Evolutionary conservation across 2,797 vertebrate species (phyloP).

Genomic region (Myotis pilosus): DNA sequence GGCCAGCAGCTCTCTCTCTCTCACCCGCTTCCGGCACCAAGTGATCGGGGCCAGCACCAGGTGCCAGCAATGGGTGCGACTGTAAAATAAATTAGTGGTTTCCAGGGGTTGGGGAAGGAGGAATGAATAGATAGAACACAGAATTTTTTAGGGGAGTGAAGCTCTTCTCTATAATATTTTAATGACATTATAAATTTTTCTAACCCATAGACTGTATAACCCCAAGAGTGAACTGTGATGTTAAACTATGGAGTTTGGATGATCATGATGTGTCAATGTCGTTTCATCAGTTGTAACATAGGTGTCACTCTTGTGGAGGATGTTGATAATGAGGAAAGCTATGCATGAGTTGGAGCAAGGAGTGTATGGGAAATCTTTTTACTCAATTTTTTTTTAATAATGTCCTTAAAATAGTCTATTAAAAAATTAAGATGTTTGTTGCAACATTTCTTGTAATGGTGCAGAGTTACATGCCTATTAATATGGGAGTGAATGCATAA

Average conservation of each 20-base stretch:
- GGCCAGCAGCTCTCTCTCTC: too few relatives aligned
- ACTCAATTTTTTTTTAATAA: neutral
- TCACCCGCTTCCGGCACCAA: too few relatives aligned
- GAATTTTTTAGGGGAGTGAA: neutral
- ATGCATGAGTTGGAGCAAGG: neutral
- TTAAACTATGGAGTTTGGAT: neutral
- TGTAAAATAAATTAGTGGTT: neutral
- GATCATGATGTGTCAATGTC: neutral
- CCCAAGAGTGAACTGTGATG: neutral
- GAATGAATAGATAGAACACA: neutral
- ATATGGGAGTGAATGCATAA: neutral
- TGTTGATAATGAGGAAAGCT: neutral
- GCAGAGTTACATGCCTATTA: neutral
- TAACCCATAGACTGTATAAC: neutral
- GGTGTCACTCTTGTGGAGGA: neutral
- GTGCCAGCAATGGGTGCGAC: neutral
- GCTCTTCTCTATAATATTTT: neutral
- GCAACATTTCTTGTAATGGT: neutral
- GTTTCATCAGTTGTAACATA: neutral
- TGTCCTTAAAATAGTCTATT: neutral
- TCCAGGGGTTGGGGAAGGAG: neutral
- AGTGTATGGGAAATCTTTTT: neutral
- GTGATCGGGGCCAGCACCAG: too few relatives aligned
- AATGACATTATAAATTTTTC: neutral
- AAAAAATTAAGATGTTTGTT: neutral